Evolutionary conservation across 2,797 vertebrate species (phyloP).

Genomic region (Prionace glauca): DNA sequence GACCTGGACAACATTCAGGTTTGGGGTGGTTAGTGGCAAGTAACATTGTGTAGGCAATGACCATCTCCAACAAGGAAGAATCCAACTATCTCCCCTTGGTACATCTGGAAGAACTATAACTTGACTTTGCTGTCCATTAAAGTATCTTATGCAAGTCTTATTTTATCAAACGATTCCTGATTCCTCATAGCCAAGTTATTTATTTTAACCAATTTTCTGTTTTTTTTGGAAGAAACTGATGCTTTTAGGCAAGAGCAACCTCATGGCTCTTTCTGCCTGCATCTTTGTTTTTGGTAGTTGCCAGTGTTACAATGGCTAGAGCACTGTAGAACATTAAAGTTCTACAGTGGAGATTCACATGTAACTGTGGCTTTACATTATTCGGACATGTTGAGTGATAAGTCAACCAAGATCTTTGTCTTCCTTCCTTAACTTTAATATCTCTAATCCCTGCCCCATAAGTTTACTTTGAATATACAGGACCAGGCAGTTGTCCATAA

Average conservation of each 20-base stretch:
- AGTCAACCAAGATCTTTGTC: not conserved
- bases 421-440: too few relatives aligned
- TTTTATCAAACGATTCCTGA: not conserved
- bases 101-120: not conserved
- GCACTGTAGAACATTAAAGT: not conserved
- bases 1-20: too few relatives aligned
- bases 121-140: not conserved
- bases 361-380: not conserved
- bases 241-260: not conserved
- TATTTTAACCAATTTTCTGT: not conserved
- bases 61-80: too few relatives aligned
- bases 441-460: not conserved
- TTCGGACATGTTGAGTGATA: not conserved
- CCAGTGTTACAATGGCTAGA: not conserved
- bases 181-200: not conserved
- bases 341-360: not conserved
- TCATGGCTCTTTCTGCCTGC: not conserved
- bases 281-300: not conserved
- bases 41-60: too few relatives aligned
- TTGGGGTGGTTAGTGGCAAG: too few relatives aligned
- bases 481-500: not conserved
- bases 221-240: not conserved
- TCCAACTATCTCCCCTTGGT: too few relatives aligned
- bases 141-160: not conserved
- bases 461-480: not conserved